Evolutionary conservation across 2,113 vertebrate genomes (phyloP).

Genomic region (Pavo muticus): DNA sequence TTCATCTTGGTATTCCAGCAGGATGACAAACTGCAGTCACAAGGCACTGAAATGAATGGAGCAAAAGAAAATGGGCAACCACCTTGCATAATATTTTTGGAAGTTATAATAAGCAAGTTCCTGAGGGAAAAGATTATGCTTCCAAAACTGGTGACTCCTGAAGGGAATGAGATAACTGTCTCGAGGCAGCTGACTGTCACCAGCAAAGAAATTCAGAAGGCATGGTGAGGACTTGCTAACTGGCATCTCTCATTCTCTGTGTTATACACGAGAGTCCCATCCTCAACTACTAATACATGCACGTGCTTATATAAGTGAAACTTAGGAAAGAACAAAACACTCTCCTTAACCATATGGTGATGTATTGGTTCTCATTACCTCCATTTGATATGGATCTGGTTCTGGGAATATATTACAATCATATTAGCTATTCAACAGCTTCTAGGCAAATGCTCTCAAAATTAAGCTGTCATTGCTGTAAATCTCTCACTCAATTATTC

Average conservation of each 20-base stretch:
- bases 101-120: neutral
- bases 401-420: neutral
- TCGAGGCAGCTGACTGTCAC: neutral
- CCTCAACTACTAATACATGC: neutral
- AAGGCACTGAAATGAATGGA: neutral
- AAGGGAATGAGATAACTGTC: neutral
- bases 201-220: neutral
- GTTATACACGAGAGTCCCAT: neutral
- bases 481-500: neutral
- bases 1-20: neutral
- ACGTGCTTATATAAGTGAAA: neutral
- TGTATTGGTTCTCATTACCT: conserved; percentile 1
- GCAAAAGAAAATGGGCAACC: neutral
- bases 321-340: neutral
- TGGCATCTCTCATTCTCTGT: neutral
- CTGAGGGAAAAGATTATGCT: neutral
- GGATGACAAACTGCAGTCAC: neutral
- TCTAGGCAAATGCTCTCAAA: neutral
- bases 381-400: neutral
- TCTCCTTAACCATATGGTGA: neutral
- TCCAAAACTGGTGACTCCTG: neutral
- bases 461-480: neutral
- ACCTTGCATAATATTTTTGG: neutral
- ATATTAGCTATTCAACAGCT: neutral
- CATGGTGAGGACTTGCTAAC: neutral